These are phyloP conservation scores for Tenthredo notha DNA, from an alignment of 2,888 invertebrate species.

Conservation along the genomic window DNA sequence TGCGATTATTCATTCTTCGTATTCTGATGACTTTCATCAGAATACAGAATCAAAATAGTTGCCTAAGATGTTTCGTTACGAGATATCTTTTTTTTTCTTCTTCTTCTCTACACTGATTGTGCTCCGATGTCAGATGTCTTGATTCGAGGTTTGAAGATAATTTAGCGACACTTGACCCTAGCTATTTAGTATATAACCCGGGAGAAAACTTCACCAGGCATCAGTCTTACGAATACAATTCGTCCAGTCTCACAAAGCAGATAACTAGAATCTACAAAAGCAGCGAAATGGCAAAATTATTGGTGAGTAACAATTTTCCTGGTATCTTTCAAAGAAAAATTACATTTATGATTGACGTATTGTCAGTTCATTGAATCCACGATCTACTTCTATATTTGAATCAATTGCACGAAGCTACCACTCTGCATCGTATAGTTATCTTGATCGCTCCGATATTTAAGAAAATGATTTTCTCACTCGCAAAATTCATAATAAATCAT, in stretches of 20 bases:
- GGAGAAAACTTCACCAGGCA: not conserved
- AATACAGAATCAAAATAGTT: not conserved
- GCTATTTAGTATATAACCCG: slow-evolving; percentile 2
- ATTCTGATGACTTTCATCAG: not conserved
- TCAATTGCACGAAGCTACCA: not conserved
- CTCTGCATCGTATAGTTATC: not conserved
- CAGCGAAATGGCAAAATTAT: not conserved
- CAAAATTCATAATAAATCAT: not conserved
- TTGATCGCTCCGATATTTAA: not conserved
- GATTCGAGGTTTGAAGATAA: not conserved
- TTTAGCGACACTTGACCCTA: slow-evolving; percentile 24
- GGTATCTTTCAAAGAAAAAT: not conserved
- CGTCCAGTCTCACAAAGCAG: not conserved
- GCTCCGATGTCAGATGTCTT: not conserved
- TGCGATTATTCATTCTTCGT: not conserved
- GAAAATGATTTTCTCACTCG: not conserved
- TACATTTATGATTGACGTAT: not conserved
- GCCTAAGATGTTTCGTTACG: not conserved
- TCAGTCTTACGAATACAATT: slow-evolving; percentile 25
- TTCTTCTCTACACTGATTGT: not conserved
- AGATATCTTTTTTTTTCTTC: not conserved
- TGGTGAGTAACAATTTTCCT: slow-evolving; percentile 1
- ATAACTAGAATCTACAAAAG: not conserved
- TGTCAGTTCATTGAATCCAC: not conserved
- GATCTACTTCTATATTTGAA: not conserved